phyloP scores from a whole-genome alignment of 2,797 vertebrate species.

The Eospalax fontanierii region DNA sequence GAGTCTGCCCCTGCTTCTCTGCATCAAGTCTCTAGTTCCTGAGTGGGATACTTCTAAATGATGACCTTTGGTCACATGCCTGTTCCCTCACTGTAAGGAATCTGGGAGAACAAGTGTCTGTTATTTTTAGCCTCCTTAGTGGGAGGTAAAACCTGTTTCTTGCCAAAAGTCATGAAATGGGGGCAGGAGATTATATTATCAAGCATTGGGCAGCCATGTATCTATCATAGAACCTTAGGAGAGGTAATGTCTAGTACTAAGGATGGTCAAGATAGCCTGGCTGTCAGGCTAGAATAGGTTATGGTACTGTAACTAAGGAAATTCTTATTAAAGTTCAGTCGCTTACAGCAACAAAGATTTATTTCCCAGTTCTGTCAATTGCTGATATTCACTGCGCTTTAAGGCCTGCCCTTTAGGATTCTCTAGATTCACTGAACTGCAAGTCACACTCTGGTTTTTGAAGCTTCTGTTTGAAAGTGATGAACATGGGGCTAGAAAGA shows the following conservation, averaged over 20 bases:
- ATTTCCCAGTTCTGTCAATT: neutral
- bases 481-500: neutral
- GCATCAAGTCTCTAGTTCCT: neutral
- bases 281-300: neutral
- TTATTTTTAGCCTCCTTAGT: slow-evolving; percentile 28
- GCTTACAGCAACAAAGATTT: neutral
- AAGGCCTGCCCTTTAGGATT: neutral
- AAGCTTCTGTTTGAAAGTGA: slow-evolving; percentile 26
- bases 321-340: neutral
- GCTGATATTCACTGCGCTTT: neutral
- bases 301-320: neutral
- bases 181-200: neutral
- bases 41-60: neutral
- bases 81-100: neutral
- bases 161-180: neutral
- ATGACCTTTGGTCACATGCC: neutral
- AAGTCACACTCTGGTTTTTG: neutral
- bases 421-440: neutral
- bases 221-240: neutral
- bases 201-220: neutral
- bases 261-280: neutral
- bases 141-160: neutral
- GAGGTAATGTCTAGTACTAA: neutral
- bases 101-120: slow-evolving; percentile 28
- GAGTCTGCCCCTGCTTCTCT: neutral